These are phyloP conservation scores for Alaudala cheleensis DNA, from an alignment of 2,113 vertebrate genomes.

Conservation along the genomic window DNA sequence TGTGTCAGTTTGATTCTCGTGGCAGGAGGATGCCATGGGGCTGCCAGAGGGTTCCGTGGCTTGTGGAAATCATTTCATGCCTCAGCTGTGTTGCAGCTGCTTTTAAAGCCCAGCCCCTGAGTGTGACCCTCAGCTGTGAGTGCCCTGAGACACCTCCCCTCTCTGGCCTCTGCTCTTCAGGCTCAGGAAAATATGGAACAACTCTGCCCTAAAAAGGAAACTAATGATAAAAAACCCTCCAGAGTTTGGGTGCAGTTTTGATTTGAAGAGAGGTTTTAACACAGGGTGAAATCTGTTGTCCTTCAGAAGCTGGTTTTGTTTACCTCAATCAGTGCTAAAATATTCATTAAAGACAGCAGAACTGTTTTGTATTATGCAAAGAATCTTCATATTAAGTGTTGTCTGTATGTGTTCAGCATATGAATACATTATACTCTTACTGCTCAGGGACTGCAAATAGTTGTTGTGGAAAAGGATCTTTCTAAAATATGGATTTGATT, in stretches of 20 bases:
- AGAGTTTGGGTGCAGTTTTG: conserved; percentile 25
- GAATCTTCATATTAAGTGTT: conserved; percentile 58
- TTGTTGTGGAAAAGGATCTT: not conserved
- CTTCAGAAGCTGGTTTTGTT: conserved; percentile 74
- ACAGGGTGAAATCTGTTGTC: conserved; percentile 60
- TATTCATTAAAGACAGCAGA: conserved; percentile 75
- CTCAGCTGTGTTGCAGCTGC: not conserved
- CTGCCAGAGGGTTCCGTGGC: not conserved
- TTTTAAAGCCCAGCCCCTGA: not conserved
- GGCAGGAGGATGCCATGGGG: not conserved
- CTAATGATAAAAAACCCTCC: not conserved
- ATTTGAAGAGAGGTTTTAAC: conserved; percentile 16
- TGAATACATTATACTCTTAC: conserved; percentile 54
- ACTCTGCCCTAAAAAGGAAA: not conserved
- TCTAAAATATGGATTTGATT: not conserved
- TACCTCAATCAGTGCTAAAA: conserved; percentile 78
- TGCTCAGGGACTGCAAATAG: conserved; percentile 19
- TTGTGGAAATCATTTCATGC: not conserved
- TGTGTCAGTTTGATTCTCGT: not conserved
- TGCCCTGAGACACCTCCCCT: not conserved
- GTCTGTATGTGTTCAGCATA: conserved; percentile 60
- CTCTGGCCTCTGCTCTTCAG: not conserved
- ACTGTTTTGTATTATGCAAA: conserved; percentile 71
- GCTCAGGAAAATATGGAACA: not conserved
- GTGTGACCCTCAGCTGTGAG: not conserved